These are phyloP conservation scores for Hybos culiciformis DNA, from an alignment of 2,888 invertebrate species.

Conservation along the genomic window DNA sequence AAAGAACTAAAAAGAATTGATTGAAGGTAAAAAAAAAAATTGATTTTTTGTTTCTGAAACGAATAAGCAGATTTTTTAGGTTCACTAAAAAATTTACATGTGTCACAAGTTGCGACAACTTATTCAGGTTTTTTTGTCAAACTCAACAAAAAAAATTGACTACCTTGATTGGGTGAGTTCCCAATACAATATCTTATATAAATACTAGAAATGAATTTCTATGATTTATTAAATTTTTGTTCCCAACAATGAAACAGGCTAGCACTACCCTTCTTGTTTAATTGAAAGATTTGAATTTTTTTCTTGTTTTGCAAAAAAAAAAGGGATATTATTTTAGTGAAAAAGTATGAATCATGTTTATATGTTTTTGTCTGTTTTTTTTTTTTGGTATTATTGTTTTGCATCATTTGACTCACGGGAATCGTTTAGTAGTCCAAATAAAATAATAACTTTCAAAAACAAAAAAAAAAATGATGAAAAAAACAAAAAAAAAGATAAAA, in stretches of 20 bases:
- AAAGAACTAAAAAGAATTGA: too few relatives aligned
- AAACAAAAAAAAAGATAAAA: too few relatives aligned
- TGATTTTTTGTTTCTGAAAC: too few relatives aligned
- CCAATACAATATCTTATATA: too few relatives aligned
- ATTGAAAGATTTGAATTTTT: neutral
- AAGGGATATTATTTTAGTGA: neutral
- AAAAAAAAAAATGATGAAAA: neutral
- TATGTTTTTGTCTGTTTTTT: neutral
- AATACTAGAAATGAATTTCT: too few relatives aligned
- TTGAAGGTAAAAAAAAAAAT: too few relatives aligned
- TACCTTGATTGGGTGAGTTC: too few relatives aligned
- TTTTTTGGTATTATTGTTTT: neutral
- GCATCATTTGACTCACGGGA: conserved; percentile 1
- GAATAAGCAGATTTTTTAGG: too few relatives aligned
- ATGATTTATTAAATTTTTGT: neutral
- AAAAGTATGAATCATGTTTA: conserved; percentile 1
- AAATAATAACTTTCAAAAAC: neutral
- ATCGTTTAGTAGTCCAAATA: neutral
- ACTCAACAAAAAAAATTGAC: too few relatives aligned
- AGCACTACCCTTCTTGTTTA: neutral
- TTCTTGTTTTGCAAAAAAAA: neutral
- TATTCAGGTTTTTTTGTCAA: too few relatives aligned
- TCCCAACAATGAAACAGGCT: neutral
- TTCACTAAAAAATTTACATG: too few relatives aligned
- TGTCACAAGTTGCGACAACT: too few relatives aligned